These are phyloP conservation scores for Danaus melanippus DNA, from an alignment of 1,140 invertebrate species.

Conservation along the genomic window DNA sequence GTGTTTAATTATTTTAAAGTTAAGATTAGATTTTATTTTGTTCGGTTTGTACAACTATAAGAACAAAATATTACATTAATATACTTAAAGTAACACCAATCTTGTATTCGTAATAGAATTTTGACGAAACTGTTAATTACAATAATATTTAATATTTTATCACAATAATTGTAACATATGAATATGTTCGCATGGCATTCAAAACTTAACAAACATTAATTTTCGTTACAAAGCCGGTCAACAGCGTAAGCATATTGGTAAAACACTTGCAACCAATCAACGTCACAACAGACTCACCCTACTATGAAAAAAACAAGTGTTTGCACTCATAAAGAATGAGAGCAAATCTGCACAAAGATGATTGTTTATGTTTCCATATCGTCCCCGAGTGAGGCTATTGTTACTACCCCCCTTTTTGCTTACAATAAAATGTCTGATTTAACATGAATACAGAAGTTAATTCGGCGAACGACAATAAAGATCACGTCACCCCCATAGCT, in stretches of 20 bases:
- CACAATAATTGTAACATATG: constrained; percentile 24
- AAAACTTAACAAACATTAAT: constrained; percentile 53
- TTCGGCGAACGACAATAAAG: constrained; percentile 46
- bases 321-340: constrained; percentile 66
- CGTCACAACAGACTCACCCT: constrained; percentile 55
- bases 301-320: constrained; percentile 56
- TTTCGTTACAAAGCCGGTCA: constrained; percentile 59
- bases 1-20: too few species aligned
- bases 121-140: too few species aligned
- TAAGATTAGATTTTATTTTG: too few species aligned
- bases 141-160: not conserved
- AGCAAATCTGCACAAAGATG: constrained; percentile 66
- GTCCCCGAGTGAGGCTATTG: constrained; percentile 45
- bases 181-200: constrained; percentile 11
- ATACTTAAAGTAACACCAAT: too few species aligned
- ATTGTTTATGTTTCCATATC: constrained; percentile 65
- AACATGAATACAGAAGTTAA: constrained; percentile 61
- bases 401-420: constrained; percentile 40
- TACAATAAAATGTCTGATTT: constrained; percentile 60
- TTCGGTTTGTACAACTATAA: too few species aligned
- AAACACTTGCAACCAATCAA: constrained; percentile 63
- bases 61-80: too few species aligned
- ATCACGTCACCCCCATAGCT: constrained; percentile 25
- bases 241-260: constrained; percentile 60
- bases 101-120: too few species aligned